Percentiles rank a stretch among this genome's conserved stretches.
Conservation (phyloP, 2,113 vertebrate species). For the Tyto alba region DNA sequence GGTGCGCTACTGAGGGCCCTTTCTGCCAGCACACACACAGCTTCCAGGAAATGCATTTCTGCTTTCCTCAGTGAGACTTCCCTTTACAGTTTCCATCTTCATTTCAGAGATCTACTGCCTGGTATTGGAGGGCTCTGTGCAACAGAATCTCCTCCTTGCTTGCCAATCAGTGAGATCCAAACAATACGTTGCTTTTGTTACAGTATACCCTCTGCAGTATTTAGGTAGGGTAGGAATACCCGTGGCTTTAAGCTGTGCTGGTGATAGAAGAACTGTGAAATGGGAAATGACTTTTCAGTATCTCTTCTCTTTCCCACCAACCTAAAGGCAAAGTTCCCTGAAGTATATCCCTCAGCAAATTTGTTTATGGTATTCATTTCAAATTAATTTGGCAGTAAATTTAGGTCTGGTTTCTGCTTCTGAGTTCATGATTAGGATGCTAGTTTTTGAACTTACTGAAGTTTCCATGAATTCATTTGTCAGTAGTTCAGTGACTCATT, state of each 20-base stretch:
- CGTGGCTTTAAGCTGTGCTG: not conserved
- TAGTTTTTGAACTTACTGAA: not conserved
- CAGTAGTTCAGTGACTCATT: not conserved
- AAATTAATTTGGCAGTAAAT: not conserved
- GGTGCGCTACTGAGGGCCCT: not conserved
- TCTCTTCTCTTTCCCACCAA: not conserved
- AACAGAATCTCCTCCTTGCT: not conserved
- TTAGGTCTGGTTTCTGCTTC: not conserved
- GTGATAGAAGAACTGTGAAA: not conserved
- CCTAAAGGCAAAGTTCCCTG: constrained; percentile 6
- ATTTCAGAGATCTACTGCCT: not conserved
- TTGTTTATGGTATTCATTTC: not conserved
- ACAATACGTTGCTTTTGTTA: not conserved
- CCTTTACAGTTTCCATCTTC: not conserved
- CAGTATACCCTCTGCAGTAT: not conserved
- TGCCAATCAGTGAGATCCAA: not conserved
- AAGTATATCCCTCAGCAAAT: not conserved
- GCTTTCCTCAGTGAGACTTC: not conserved
- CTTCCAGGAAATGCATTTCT: not conserved
- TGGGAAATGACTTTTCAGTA: not conserved
- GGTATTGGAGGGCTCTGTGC: not conserved
- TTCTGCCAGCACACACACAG: not conserved
- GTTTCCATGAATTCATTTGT: not conserved
- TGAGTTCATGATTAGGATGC: not conserved
- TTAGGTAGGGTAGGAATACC: not conserved